A percentile compares a stretch with the other conserved stretches of the same genome.
Conservation (phyloP, 2,888 invertebrate species). For the Diogma glabrata region DNA sequence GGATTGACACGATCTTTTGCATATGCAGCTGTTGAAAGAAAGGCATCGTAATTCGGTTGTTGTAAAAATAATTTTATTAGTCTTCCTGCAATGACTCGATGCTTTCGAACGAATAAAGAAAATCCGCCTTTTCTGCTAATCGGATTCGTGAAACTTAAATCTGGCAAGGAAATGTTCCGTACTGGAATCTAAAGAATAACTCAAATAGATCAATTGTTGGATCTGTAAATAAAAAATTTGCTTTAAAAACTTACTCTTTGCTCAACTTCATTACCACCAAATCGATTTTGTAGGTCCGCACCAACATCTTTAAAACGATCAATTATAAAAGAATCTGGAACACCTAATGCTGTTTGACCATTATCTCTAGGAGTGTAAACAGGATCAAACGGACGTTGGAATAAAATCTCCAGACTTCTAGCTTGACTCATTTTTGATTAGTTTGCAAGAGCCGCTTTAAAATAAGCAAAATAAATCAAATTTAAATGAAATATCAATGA, state of each 20-base stretch:
- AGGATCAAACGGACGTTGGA: slow-evolving; percentile 34
- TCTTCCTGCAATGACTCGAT: slow-evolving; percentile 56
- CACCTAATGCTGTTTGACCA: slow-evolving; percentile 27
- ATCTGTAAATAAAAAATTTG: too few species aligned
- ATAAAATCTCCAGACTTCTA: too few species aligned
- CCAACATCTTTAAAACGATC: slow-evolving; percentile 27
- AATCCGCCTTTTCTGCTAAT: slow-evolving; percentile 37
- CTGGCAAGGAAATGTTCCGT: slow-evolving; percentile 26
- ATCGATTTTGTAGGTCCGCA: slow-evolving; percentile 27
- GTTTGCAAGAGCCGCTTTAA: too few species aligned
- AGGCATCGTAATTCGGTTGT: slow-evolving; percentile 45
- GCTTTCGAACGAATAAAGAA: slow-evolving; percentile 60
- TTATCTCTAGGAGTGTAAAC: slow-evolving; percentile 31
- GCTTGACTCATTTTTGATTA: too few species aligned
- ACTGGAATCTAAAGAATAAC: slow-evolving; percentile 25
- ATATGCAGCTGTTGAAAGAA: slow-evolving; percentile 57
- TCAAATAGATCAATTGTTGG: background rate
- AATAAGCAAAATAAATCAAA: too few species aligned
- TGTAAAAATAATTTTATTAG: slow-evolving; percentile 59
- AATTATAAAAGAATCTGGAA: slow-evolving; percentile 30
- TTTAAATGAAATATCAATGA: too few species aligned
- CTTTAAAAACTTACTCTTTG: slow-evolving; percentile 20
- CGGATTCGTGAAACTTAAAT: slow-evolving; percentile 26
- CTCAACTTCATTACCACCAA: slow-evolving; percentile 27
- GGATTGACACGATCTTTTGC: slow-evolving; percentile 20